These are phyloP conservation scores for Mesitornis unicolor DNA, from an alignment of 2,113 vertebrate species.

Conservation along the genomic window DNA sequence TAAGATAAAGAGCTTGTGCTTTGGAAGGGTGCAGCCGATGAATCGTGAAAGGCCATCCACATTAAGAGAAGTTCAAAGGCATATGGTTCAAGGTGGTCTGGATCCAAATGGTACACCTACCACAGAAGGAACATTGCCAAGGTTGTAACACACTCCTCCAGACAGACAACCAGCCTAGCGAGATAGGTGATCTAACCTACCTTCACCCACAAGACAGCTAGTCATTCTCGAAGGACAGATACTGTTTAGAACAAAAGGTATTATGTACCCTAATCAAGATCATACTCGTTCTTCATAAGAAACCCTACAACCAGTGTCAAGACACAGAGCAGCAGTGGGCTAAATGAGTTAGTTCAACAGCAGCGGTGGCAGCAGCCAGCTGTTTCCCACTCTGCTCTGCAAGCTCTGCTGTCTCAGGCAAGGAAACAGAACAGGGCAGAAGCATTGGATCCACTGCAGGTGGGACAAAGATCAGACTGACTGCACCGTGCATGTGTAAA, in stretches of 20 bases:
- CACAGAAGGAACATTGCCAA: not conserved
- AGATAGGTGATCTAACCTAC: not conserved
- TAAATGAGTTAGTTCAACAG: not conserved
- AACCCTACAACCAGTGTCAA: not conserved
- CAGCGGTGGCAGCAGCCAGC: not conserved
- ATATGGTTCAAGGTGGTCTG: not conserved
- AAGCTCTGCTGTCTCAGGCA: not conserved
- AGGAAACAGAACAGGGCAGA: not conserved
- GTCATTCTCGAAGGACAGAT: not conserved
- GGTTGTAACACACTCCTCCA: not conserved
- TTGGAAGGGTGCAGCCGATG: not conserved
- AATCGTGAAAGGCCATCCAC: not conserved
- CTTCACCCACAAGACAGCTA: not conserved
- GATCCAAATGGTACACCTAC: not conserved
- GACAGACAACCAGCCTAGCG: not conserved
- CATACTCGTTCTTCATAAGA: not conserved
- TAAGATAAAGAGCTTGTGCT: not conserved
- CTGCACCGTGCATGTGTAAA: not conserved
- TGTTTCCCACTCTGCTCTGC: not conserved
- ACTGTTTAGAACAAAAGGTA: not conserved
- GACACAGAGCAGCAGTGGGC: not conserved
- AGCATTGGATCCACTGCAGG: rapidly evolving
- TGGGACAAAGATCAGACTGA: not conserved
- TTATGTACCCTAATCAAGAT: not conserved
- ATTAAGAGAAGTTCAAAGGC: not conserved